These are phyloP conservation scores for Poicephalus gulielmi DNA, from an alignment of 2,113 vertebrate species.

Conservation along the genomic window DNA sequence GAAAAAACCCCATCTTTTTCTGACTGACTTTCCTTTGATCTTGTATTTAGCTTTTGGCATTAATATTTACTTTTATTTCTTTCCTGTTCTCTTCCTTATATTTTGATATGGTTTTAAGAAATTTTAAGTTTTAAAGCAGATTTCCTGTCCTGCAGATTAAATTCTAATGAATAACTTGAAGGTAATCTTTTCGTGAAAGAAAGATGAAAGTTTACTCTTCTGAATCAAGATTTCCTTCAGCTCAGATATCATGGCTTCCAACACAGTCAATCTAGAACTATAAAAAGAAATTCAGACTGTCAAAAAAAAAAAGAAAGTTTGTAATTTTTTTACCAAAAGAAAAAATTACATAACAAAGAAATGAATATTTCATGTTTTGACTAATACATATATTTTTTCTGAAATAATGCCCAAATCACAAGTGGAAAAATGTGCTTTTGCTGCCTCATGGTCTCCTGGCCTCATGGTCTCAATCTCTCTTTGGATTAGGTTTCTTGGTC, in stretches of 20 bases:
- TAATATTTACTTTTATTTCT: not conserved
- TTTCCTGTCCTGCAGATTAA: not conserved
- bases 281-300: not conserved
- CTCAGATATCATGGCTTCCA: not conserved
- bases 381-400: not conserved
- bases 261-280: not conserved
- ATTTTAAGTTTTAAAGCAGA: not conserved
- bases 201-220: not conserved
- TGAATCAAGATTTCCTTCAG: not conserved
- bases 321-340: not conserved
- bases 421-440: not conserved
- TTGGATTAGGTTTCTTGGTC: not conserved
- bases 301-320: not conserved
- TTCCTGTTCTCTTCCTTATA: not conserved
- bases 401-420: not conserved
- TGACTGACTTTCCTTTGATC: not conserved
- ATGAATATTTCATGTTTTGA: not conserved
- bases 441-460: not conserved
- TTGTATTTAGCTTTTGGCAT: not conserved
- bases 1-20: accelerated
- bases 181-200: not conserved
- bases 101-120: not conserved
- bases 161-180: not conserved
- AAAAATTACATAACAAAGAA: not conserved
- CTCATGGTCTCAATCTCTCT: not conserved